phyloP scores from a whole-genome alignment of 2,888 invertebrate genomes.

The Mycalesis mineus region DNA sequence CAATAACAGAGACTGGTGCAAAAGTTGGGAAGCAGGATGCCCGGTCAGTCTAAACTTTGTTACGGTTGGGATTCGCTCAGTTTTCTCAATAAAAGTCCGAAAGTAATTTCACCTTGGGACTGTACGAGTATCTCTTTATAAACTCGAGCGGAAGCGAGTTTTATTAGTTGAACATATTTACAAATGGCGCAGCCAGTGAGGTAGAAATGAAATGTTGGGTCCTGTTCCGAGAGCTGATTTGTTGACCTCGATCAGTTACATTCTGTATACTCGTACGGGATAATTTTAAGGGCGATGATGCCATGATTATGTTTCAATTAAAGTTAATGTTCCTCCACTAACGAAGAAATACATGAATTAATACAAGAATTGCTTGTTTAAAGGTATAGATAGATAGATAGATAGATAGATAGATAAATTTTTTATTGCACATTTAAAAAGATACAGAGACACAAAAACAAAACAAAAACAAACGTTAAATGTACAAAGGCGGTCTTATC shows the following conservation, averaged over 20 bases:
- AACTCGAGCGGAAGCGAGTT: slow-evolving; percentile 42
- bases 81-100: slow-evolving; percentile 65
- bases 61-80: slow-evolving; percentile 46
- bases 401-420: too few species aligned
- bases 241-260: slow-evolving; percentile 30
- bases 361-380: too few species aligned
- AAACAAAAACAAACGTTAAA: too few species aligned
- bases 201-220: slow-evolving; percentile 30
- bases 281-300: slow-evolving; percentile 58
- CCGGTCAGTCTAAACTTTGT: slow-evolving; percentile 61
- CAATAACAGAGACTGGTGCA: slow-evolving; percentile 59
- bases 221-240: slow-evolving; percentile 7
- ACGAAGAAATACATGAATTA: too few species aligned
- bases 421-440: too few species aligned
- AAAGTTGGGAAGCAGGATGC: slow-evolving; percentile 46
- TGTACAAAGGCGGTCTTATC: too few species aligned
- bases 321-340: too few species aligned
- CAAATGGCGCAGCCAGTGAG: slow-evolving; percentile 29
- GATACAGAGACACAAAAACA: too few species aligned
- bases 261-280: slow-evolving; percentile 22
- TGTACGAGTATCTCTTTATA: slow-evolving; percentile 59
- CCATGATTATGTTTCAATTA: too few species aligned
- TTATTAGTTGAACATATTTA: slow-evolving; percentile 47
- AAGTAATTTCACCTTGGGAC: slow-evolving; percentile 63
- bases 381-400: too few species aligned